phyloP scores from a whole-genome alignment of 2,113 vertebrate genomes.

The Nannospalax galili region DNA sequence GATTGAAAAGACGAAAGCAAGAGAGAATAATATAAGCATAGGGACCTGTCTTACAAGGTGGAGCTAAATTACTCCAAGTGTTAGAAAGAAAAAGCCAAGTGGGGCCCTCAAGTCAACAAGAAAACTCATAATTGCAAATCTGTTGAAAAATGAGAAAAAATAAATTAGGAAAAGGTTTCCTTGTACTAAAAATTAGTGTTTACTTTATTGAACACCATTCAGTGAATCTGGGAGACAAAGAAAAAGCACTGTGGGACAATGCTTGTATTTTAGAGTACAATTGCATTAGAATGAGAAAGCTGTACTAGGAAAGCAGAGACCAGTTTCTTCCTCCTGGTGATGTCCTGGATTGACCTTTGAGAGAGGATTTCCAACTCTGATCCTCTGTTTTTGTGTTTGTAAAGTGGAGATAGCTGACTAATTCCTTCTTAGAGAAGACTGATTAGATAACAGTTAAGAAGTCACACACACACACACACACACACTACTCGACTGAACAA shows the following conservation, averaged over 20 bases:
- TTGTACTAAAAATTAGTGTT: slow-evolving; percentile 79
- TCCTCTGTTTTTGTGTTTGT: slow-evolving; percentile 30
- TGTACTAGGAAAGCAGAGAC: not conserved
- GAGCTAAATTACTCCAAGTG: slow-evolving; percentile 81
- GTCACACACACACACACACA: no score
- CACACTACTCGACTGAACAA: not conserved
- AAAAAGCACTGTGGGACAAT: not conserved
- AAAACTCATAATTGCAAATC: slow-evolving; percentile 83
- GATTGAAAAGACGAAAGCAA: slow-evolving; percentile 68
- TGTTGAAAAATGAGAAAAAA: slow-evolving; percentile 84
- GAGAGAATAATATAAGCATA: slow-evolving; percentile 61
- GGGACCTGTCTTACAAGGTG: slow-evolving; percentile 68
- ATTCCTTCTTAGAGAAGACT: not conserved
- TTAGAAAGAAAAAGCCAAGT: slow-evolving; percentile 80
- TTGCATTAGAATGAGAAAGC: not conserved
- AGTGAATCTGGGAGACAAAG: slow-evolving; percentile 44
- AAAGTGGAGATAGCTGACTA: slow-evolving; percentile 29
- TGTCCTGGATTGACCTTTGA: slow-evolving; percentile 29
- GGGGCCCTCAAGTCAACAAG: slow-evolving; percentile 77
- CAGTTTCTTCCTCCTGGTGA: not conserved
- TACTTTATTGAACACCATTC: slow-evolving; percentile 80
- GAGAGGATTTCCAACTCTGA: slow-evolving; percentile 24
- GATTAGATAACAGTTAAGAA: not conserved
- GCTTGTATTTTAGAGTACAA: not conserved
- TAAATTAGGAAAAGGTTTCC: slow-evolving; percentile 83